Base-by-base conservation (phyloP, 1,140 invertebrate species). In the Cydia strobilella region DNA sequence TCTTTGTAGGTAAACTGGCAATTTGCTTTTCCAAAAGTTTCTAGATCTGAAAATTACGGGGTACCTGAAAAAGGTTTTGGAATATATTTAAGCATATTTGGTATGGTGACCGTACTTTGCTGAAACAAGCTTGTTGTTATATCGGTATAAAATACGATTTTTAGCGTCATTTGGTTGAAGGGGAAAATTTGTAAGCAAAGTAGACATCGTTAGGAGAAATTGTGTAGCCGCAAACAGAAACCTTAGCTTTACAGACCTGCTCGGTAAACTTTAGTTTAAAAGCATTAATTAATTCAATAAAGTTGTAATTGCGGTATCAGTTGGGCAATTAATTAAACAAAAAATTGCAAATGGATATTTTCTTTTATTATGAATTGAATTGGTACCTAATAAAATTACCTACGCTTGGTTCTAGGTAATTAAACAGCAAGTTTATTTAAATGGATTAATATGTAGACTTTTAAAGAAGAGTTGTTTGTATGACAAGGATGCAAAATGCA, bases 191-290 rank as follows among this genome's bases (percentile, higher is more conserved):
- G 27, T 31, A 35, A 27, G 63, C 25, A 66, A 66, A 66, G 27
- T 66, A 66, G 63, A 39, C 25, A 35, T 69, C 65, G 27, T 69
- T 69, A 69, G 31, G 27, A 69, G 27, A 69, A 69, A 69, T 35
- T 69, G 65, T 69, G 65, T 35, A 35, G 27, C 35, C n/a, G 15
- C 15, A 39, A 15, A 35, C 63, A 66, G 63, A 66, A 66, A 35
- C 25, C 27, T 31, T 31, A 15, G 54, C 54, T 59, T 12, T 23
- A 59, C 23, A 23, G 20, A 59, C 27, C 23, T 23, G 62, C 62
- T 63, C 59, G 25, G 62, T 4, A 66, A 18, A 66, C 25, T 23
- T 59, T 59, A 23, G 20, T 59, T 20, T 12, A 23, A 59, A 59
- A 12, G 9, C 54, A 59, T 59, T 59, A 59, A 59, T 59, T 59